phyloP scores from a whole-genome alignment of 2,113 vertebrate species.

The Riparia riparia region DNA sequence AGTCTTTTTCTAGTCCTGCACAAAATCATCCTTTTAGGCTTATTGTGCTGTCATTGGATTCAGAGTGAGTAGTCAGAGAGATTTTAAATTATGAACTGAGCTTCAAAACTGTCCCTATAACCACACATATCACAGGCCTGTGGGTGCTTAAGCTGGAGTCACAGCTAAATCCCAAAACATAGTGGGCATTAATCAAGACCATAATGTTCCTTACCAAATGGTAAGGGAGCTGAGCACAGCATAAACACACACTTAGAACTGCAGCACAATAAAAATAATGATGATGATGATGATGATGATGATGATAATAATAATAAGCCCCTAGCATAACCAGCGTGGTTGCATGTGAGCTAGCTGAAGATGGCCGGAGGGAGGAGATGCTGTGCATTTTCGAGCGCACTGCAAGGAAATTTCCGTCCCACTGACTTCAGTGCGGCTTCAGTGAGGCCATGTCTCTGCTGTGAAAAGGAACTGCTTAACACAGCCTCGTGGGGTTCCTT shows the following conservation, averaged over 20 bases:
- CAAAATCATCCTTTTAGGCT: background rate
- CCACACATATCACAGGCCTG: background rate
- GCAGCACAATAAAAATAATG: background rate
- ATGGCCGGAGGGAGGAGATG: background rate
- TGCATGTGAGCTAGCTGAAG: background rate
- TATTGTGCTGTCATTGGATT: background rate
- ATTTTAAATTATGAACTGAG: background rate
- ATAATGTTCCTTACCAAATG: background rate
- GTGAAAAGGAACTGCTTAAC: slow-evolving; percentile 13
- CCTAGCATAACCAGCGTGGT: background rate
- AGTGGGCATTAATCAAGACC: background rate
- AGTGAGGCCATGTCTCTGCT: background rate
- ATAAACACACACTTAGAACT: slow-evolving; percentile 19
- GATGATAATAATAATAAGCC: background rate
- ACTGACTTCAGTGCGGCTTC: slow-evolving; percentile 9
- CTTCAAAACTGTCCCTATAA: background rate
- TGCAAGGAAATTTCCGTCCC: background rate
- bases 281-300: background rate
- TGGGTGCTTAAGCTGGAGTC: background rate
- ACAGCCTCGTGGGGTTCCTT: background rate
- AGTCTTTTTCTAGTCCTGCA: background rate
- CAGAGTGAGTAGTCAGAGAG: background rate
- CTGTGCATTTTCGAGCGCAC: background rate
- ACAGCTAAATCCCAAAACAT: background rate
- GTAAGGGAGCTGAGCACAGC: background rate